Percentiles rank a stretch among this genome's conserved stretches.
Conservation (phyloP, 1,140 invertebrate genomes). For the Belonocnema kinseyi region DNA sequence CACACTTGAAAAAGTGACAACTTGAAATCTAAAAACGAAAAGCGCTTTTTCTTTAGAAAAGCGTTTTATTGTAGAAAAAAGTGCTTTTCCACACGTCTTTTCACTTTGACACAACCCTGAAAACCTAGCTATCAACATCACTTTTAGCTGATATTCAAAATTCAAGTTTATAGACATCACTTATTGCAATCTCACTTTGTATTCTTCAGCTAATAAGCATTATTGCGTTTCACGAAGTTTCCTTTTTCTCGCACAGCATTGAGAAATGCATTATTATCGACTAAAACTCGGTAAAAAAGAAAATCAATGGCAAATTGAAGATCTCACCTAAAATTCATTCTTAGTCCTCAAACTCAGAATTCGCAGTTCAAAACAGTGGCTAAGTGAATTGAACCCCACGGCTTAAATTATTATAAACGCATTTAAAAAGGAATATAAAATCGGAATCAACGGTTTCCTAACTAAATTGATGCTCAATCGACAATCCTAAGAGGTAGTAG, state of each 20-base stretch:
- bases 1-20: slow-evolving; percentile 11
- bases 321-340: slow-evolving; percentile 17
- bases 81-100: background rate
- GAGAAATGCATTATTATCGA: background rate
- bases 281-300: background rate
- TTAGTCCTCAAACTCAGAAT: slow-evolving; percentile 9
- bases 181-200: slow-evolving; percentile 23
- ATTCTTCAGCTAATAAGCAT: background rate
- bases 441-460: slow-evolving; percentile 58
- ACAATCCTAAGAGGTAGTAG: slow-evolving; percentile 72
- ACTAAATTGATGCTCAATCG: slow-evolving; percentile 60
- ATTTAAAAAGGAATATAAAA: slow-evolving; percentile 45
- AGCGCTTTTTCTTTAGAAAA: slow-evolving; percentile 2
- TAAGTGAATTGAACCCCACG: background rate
- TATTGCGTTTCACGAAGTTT: background rate
- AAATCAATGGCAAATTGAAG: slow-evolving; percentile 8
- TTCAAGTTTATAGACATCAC: background rate
- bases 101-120: background rate
- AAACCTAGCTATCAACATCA: slow-evolving; percentile 13
- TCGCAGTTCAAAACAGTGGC: no score
- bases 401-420: background rate
- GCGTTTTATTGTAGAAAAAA: slow-evolving; percentile 4
- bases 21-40: slow-evolving; percentile 2
- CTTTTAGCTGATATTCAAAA: background rate
- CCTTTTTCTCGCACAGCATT: no score